A percentile compares a stretch with the other conserved stretches of the same genome.
phyloP scores from a whole-genome alignment of 2,113 vertebrate species.

The Sclerurus mexicanus region DNA sequence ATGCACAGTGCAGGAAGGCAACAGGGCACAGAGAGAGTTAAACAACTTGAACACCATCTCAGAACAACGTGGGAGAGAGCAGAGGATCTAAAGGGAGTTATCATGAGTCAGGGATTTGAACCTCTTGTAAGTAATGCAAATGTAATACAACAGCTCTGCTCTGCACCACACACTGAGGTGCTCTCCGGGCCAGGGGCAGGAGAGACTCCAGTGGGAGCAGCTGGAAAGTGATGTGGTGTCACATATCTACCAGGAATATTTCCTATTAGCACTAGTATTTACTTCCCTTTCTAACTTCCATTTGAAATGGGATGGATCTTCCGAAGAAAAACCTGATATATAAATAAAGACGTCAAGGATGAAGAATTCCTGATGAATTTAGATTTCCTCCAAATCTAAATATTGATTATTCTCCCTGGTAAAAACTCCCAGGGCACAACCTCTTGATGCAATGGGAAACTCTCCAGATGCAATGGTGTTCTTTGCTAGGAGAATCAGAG shows the following conservation, averaged over 20 bases:
- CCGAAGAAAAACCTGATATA: not conserved
- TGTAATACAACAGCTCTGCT: not conserved
- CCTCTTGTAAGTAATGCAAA: not conserved
- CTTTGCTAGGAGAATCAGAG: not conserved
- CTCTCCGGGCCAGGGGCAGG: not conserved
- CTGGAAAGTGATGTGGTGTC: not conserved
- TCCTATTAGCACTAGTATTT: not conserved
- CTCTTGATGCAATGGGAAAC: not conserved
- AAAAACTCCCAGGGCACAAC: not conserved
- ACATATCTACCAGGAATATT: not conserved
- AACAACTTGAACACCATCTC: not conserved
- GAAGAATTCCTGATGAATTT: not conserved
- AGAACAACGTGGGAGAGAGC: not conserved
- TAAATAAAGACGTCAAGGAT: not conserved
- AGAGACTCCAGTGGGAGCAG: not conserved
- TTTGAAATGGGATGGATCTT: not conserved
- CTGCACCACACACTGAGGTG: rapidly evolving
- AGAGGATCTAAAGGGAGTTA: not conserved
- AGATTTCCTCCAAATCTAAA: not conserved
- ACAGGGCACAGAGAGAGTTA: not conserved
- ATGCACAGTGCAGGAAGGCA: not conserved
- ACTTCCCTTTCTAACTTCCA: not conserved
- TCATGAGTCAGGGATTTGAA: not conserved
- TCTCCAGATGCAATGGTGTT: not conserved
- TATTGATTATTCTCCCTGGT: not conserved